Percentiles rank a stretch among this genome's conserved stretches.
Evolutionary conservation across 2,113 vertebrate species (phyloP).

Genomic region (Syngnathus typhle): DNA sequence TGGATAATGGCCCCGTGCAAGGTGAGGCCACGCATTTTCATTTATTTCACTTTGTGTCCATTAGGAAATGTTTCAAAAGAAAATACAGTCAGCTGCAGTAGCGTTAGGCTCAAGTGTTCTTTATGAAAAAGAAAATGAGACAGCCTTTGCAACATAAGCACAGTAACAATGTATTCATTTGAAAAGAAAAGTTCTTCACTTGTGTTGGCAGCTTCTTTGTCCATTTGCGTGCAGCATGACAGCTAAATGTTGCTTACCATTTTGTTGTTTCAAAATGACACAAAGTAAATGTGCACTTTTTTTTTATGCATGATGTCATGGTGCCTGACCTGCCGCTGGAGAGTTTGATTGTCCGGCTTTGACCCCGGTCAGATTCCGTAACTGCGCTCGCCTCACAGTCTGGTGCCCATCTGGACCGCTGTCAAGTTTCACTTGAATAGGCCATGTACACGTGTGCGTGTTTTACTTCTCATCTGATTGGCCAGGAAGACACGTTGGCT

Average conservation of each 20-base stretch:
- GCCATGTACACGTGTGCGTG: constrained; percentile 24
- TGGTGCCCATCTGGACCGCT: constrained; percentile 43
- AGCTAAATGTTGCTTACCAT: too few relatives aligned
- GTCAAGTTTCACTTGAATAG: constrained; percentile 40
- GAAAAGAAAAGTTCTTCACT: too few relatives aligned
- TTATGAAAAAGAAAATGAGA: too few relatives aligned
- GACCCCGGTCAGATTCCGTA: constrained; percentile 26
- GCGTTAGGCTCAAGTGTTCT: too few relatives aligned
- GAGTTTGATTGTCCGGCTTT: constrained; percentile 29
- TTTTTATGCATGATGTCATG: constrained; percentile 18
- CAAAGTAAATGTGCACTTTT: constrained; percentile 17
- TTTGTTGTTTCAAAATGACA: not conserved
- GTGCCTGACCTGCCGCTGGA: constrained; percentile 25
- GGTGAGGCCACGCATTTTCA: constrained; percentile 64
- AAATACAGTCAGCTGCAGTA: not conserved
- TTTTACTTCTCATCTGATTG: constrained; percentile 43
- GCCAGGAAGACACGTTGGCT: constrained; percentile 39
- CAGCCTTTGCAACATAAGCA: too few relatives aligned
- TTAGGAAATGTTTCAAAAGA: not conserved
- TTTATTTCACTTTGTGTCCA: constrained; percentile 3
- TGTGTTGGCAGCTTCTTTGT: too few relatives aligned
- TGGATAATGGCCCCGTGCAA: constrained; percentile 96
- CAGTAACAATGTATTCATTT: too few relatives aligned
- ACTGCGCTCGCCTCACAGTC: constrained; percentile 23
- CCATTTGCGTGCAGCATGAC: too few relatives aligned